Base-by-base conservation (phyloP, 2,113 vertebrate species). In the Sphyrna mokarran region DNA sequence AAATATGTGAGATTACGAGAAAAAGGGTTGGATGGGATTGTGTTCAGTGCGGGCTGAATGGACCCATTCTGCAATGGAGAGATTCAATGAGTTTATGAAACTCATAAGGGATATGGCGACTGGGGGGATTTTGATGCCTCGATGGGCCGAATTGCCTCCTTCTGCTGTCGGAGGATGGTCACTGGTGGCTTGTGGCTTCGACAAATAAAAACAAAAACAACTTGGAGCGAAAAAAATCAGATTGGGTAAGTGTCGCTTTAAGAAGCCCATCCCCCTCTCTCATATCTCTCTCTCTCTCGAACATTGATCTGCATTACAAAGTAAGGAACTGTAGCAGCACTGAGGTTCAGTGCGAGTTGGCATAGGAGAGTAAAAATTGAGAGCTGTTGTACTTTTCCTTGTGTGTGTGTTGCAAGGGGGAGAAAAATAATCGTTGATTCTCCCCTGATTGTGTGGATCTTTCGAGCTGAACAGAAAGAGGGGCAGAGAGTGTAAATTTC, bases 211-310 rank as follows among this genome's bases (percentile, higher is more conserved):
- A 48, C 61, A 63, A 63, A 7, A 48, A 10, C 26, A 89, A 58
- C 58, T 66, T 22, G 18, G 7, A 5, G 86, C 0, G 11, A n/a
- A 33, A 43, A 87, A 90, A 90, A 10, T 3, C 29, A 90, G 14
- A 63, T 63, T 5, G 20, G 8, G 23, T 0, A 16, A 10, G 37
- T 90, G 54, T 90, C 14, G 23, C 90, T 68, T 68, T 68, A 94
- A 94, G 33, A 94, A 94, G 0, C 90, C 90, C 90, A 94, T 94
- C 61, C 90, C 90, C 90, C 90, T 54, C n/a, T 93, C 61, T 22
- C 37, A 16, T 33, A 0, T 87, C 11, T 63, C 90, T 66, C 89
- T 63, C 89, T 16, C 10, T 0, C 63, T n/a, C 33, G 13, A 90
- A 61, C 26, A 48, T n/a, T 37, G 3, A 37, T 66, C 90, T 40